These are phyloP conservation scores for Saccopteryx bilineata DNA, from an alignment of 2,113 vertebrate species.

Conservation along the genomic window DNA sequence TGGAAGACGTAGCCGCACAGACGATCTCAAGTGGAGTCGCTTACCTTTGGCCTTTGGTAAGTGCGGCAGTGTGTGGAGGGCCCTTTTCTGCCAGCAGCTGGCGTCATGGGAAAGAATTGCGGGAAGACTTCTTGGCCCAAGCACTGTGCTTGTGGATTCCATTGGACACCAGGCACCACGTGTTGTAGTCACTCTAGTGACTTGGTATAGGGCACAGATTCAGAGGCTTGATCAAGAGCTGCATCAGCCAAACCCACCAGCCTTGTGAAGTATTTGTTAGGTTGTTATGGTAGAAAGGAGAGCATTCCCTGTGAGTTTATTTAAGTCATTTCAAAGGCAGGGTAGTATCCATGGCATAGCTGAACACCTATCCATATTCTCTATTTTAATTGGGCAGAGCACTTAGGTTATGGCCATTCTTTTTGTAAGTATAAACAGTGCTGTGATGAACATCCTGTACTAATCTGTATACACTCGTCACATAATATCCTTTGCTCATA, in stretches of 20 bases:
- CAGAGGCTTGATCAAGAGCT: not conserved
- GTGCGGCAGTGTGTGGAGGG: constrained; percentile 43
- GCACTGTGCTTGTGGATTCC: not conserved
- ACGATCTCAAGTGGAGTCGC: constrained; percentile 98
- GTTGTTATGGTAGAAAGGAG: not conserved
- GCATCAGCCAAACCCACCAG: not conserved
- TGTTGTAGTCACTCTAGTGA: not conserved
- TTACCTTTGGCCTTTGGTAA: constrained; percentile 97
- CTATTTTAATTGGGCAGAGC: not conserved
- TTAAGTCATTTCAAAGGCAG: not conserved
- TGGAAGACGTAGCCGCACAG: constrained; percentile 95
- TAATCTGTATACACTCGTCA: not conserved
- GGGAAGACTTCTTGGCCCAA: not conserved
- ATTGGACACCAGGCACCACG: not conserved
- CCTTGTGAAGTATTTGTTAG: constrained; percentile 35
- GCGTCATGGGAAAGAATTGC: not conserved
- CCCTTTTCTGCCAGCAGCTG: no score
- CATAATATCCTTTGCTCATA: not conserved
- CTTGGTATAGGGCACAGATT: not conserved
- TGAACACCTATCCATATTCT: not conserved
- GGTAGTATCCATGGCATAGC: not conserved
- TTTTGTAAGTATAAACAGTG: not conserved
- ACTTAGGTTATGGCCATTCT: not conserved
- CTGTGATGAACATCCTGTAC: not conserved
- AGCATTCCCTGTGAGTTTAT: not conserved